A percentile compares a stretch with the other conserved stretches of the same genome.
Evolutionary conservation across 2,797 vertebrate genomes (phyloP).

Genomic region (Schizothorax lantsangensis): DNA sequence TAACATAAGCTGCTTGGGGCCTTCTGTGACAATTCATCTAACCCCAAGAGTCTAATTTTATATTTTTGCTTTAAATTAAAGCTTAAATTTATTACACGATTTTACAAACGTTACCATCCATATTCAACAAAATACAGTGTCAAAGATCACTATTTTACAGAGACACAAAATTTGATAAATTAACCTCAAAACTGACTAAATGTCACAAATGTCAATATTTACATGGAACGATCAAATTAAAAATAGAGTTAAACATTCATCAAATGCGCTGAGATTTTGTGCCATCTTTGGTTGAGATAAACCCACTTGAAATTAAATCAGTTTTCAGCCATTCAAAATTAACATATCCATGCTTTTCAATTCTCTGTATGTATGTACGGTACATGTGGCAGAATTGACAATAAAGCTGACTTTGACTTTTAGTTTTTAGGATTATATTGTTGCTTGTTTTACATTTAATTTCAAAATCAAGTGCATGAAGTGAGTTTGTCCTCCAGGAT

Average conservation of each 20-base stretch:
- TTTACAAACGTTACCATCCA: neutral
- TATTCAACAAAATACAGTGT: too few species aligned
- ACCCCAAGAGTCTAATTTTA: neutral
- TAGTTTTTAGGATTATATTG: neutral
- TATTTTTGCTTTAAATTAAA: neutral
- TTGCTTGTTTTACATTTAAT: neutral
- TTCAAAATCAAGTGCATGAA: neutral
- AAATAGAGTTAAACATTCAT: neutral
- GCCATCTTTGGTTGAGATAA: too few species aligned
- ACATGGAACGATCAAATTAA: neutral
- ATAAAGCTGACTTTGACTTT: too few species aligned
- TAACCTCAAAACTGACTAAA: neutral
- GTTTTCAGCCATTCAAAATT: neutral
- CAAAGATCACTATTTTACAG: neutral
- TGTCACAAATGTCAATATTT: too few species aligned
- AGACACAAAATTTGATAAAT: neutral
- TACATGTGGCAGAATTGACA: too few species aligned
- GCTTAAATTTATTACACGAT: neutral
- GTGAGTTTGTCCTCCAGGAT: neutral
- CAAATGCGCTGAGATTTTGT: neutral
- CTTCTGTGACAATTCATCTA: neutral
- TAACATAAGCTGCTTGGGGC: neutral
- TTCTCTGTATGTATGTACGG: too few species aligned
- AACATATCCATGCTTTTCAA: neutral
- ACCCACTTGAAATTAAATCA: too few species aligned